Conservation (phyloP, 2,888 invertebrate genomes). For the Oligia fasciuncula region DNA sequence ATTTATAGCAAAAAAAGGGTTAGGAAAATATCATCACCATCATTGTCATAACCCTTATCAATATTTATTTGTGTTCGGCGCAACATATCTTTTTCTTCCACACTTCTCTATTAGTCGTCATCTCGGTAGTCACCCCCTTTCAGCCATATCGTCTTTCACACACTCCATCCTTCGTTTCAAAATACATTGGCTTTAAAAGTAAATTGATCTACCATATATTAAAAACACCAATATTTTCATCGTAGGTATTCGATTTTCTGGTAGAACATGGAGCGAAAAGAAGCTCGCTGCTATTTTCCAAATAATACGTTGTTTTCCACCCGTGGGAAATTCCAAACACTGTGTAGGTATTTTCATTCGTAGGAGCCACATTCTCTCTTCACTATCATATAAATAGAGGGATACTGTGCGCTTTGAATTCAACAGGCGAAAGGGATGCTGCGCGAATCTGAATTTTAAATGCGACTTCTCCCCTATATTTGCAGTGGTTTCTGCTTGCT, state of each 20-base stretch:
- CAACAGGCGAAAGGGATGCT: slow-evolving; percentile 41
- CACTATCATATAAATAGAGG: slow-evolving; percentile 22
- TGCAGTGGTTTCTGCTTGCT: slow-evolving; percentile 2
- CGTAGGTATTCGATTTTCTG: neutral
- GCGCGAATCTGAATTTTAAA: slow-evolving; percentile 47
- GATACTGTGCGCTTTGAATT: slow-evolving; percentile 27
- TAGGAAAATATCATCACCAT: neutral
- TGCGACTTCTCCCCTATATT: slow-evolving; percentile 3
- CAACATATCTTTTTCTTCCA: neutral
- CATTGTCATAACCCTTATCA: neutral
- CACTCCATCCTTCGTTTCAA: neutral
- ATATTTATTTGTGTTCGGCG: neutral
- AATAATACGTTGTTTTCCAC: slow-evolving; percentile 18
- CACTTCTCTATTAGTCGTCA: neutral
- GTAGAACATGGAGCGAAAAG: neutral
- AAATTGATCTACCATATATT: neutral
- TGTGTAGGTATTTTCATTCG: slow-evolving; percentile 18
- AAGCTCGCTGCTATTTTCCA: neutral
- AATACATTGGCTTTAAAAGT: neutral
- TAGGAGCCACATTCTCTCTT: neutral
- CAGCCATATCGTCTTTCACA: neutral
- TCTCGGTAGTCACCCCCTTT: neutral
- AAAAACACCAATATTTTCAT: neutral
- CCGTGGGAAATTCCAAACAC: slow-evolving; percentile 47
- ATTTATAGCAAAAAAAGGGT: neutral